Evolutionary conservation across 2,888 invertebrate genomes (phyloP).

Genomic region (Ennomos quercinarius): DNA sequence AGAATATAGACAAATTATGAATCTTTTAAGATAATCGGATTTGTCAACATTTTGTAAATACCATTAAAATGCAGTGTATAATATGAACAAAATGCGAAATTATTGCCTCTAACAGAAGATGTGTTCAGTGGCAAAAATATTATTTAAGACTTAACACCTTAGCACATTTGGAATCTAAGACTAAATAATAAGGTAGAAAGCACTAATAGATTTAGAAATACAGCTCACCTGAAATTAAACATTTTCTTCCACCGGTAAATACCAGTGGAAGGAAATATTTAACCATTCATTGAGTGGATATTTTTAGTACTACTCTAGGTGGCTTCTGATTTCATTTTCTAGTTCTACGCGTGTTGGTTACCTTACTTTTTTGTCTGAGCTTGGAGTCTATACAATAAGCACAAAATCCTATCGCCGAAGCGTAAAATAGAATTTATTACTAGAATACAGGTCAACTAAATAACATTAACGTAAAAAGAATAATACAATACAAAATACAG

Average conservation of each 20-base stretch:
- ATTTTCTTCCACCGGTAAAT: no score
- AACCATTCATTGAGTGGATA: no score
- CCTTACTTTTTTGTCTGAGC: neutral
- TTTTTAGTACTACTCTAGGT: no score
- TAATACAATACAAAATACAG: constrained; percentile 36
- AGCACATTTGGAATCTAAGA: constrained; percentile 18
- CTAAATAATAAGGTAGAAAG: no score
- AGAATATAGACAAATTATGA: constrained; percentile 20
- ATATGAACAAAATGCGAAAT: constrained; percentile 15
- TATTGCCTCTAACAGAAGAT: constrained; percentile 8
- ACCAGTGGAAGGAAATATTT: no score
- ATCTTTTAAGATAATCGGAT: constrained; percentile 7
- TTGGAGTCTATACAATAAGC: constrained; percentile 24
- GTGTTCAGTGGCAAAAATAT: constrained; percentile 15
- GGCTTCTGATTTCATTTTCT: no score
- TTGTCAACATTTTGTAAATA: constrained; percentile 2
- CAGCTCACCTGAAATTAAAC: no score
- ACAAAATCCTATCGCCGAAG: constrained; percentile 23
- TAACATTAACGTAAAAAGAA: constrained; percentile 22
- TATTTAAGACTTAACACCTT: constrained; percentile 17
- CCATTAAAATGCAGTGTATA: constrained; percentile 16
- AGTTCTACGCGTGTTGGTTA: no score
- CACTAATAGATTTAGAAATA: no score
- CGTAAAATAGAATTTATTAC: constrained; percentile 19
- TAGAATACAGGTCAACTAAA: constrained; percentile 28